Evolutionary conservation across 2,797 vertebrate genomes (phyloP).

Genomic region (Pseudochaenichthys georgianus): DNA sequence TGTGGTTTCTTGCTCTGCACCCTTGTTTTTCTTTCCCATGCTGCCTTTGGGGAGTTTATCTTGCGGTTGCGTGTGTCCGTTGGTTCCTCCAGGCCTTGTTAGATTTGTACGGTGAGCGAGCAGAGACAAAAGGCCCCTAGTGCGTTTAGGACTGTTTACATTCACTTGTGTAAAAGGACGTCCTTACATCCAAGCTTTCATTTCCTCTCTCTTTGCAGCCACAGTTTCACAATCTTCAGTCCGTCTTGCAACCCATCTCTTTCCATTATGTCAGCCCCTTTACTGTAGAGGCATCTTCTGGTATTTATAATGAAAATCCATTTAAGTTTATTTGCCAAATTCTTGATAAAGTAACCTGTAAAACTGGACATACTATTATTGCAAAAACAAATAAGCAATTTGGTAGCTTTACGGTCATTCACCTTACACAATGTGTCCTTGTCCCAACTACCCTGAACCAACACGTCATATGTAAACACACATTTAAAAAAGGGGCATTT

Average conservation of each 20-base stretch:
- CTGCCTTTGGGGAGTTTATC: constrained; percentile 6
- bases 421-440: constrained; percentile 9
- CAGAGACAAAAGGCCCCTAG: constrained; percentile 55
- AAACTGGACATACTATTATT: background rate
- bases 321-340: background rate
- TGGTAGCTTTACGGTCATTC: background rate
- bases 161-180: background rate
- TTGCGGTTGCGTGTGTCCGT: background rate
- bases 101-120: constrained; percentile 46
- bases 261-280: too few species aligned
- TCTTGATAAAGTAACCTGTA: background rate
- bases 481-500: background rate
- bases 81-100: constrained; percentile 42
- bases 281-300: background rate
- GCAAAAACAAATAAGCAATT: background rate
- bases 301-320: background rate
- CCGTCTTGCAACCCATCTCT: background rate
- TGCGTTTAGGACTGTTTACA: constrained; percentile 24
- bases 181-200: background rate
- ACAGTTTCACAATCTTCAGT: background rate
- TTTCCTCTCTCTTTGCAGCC: background rate
- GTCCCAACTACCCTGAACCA: background rate
- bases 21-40: constrained; percentile 13
- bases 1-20: background rate
- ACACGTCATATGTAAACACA: constrained; percentile 10